These are phyloP conservation scores for Lipophrys pholis DNA, from an alignment of 2,113 vertebrate species.

Conservation along the genomic window DNA sequence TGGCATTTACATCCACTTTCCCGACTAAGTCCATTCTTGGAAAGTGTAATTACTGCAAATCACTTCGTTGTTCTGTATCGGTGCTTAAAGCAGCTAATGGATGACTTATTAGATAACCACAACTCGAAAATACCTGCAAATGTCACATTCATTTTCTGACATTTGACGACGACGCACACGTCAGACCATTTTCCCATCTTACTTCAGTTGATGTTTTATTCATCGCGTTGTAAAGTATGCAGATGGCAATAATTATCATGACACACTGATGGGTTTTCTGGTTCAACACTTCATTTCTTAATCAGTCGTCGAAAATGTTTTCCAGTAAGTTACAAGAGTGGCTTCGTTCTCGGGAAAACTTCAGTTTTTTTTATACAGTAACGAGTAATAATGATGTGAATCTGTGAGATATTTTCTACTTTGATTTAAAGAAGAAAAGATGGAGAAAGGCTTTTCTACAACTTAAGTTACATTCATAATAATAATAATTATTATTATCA, in stretches of 20 bases:
- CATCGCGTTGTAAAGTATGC: slow-evolving; percentile 20
- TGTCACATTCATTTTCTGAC: slow-evolving; percentile 62
- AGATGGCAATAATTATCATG: not conserved
- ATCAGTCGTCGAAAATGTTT: too few relatives aligned
- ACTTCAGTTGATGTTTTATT: slow-evolving; percentile 26
- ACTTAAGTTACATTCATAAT: too few relatives aligned
- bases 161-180: slow-evolving; percentile 18
- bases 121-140: slow-evolving; percentile 31
- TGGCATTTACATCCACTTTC: slow-evolving; percentile 4
- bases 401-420: too few relatives aligned
- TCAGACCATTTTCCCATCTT: slow-evolving; percentile 19
- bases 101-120: slow-evolving; percentile 7
- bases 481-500: too few relatives aligned
- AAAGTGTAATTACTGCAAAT: not conserved
- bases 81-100: slow-evolving; percentile 6
- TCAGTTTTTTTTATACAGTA: too few relatives aligned
- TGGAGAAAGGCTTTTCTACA: too few relatives aligned
- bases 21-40: not conserved
- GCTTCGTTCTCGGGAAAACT: too few relatives aligned
- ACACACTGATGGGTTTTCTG: too few relatives aligned
- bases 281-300: too few relatives aligned
- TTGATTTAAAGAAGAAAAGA: too few relatives aligned
- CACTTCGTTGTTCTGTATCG: not conserved
- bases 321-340: too few relatives aligned
- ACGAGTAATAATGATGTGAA: too few relatives aligned